Percentiles rank a stretch among this genome's conserved stretches.
Evolutionary conservation across 1,140 invertebrate genomes (phyloP).

Genomic region (Coptotermes formosanus): DNA sequence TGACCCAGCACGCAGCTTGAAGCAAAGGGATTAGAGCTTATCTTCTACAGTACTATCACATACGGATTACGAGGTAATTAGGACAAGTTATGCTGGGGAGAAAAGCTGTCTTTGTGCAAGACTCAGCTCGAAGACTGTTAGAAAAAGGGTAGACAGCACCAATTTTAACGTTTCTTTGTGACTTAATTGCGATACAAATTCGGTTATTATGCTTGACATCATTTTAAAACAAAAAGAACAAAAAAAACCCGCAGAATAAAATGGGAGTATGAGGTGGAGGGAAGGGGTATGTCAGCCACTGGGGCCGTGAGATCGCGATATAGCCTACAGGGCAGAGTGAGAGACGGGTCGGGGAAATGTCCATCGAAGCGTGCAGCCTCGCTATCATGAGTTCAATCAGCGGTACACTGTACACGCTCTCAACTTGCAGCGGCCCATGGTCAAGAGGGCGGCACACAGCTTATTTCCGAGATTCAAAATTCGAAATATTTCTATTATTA

Average conservation of each 20-base stretch:
- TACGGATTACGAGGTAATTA: no score
- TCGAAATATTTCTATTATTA: no score
- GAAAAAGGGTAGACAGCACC: background rate
- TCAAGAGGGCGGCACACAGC: background rate
- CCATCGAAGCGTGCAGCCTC: background rate
- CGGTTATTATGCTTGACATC: background rate
- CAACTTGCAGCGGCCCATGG: background rate
- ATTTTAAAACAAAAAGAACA: background rate
- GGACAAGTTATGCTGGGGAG: no score
- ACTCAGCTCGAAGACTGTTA: background rate
- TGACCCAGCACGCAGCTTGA: no score
- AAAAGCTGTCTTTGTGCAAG: no score
- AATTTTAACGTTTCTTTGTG: background rate
- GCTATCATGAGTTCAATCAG: background rate
- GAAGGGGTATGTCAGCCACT: background rate
- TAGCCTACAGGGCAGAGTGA: background rate
- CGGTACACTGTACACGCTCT: constrained; percentile 9
- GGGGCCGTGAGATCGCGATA: constrained; percentile 11
- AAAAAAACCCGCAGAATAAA: background rate
- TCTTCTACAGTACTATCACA: no score
- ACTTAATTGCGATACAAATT: constrained; percentile 10
- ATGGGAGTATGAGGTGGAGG: background rate
- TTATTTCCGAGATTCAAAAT: no score
- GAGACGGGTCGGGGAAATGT: constrained; percentile 16
- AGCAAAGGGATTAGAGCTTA: no score